Base-by-base conservation (phyloP, 1,140 invertebrate species). In the Metaphire vulgaris region DNA sequence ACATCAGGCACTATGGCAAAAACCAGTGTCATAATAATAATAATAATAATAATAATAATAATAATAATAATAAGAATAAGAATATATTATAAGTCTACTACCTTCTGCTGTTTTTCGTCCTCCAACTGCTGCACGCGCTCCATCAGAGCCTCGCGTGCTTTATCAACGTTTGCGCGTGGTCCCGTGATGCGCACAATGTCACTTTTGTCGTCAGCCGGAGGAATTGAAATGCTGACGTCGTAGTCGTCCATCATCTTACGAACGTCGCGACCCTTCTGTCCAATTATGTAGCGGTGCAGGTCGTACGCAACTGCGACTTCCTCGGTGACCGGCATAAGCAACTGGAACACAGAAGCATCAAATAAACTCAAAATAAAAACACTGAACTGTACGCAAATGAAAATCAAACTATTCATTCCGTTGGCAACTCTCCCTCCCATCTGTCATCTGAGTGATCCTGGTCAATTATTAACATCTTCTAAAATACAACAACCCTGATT, bases 201-300 rank as follows among this genome's bases (percentile, higher is more conserved):
- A 76, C 91, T 91, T 82, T 95, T 94, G 74, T 95, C 92, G 81
- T 91, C 91, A 73, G 92, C 90, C 77, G 92, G 92, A n/a, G 97
- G 96, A 81, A 98, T 93, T 30, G 90, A 90, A 74, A 99, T 95
- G 84, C 94, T 92, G 70, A 89, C 88, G 86, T 95, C 91, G 82
- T 92, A 92, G 31, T 89, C 90, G 76, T 92, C 91, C 94, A 96
- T 97, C 81, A 98, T 89, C 80, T 92, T 90, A 28, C 92, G 89
- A 0, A 96, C 92, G 84, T 94, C 93, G 80, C 91, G 90, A 41
- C 96, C 95, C 81, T 94, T 95, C 80, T 92, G 91, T 1, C 96
- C 97, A 83, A 98, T 97, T 77, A 99, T 94, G 28, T 92, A 91
- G 76, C 94, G 90, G 87, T 98, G 96, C 81, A 95, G 90, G 83